Evolutionary conservation across 2,797 vertebrate species (phyloP).

Genomic region (Dipus sagitta): DNA sequence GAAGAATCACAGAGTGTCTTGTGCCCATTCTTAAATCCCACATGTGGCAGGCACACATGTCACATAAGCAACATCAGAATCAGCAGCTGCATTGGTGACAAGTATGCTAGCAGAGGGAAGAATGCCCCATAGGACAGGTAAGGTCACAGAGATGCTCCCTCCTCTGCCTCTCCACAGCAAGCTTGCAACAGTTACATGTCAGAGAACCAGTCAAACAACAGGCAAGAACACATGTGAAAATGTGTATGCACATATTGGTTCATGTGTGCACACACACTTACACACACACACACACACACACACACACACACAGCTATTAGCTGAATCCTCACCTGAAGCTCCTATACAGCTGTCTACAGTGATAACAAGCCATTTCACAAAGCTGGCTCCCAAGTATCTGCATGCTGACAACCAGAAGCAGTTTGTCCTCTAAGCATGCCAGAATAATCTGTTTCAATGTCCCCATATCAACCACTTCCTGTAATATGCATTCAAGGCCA

Average conservation of each 20-base stretch:
- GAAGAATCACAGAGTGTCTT: constrained; percentile 44
- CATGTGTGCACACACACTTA: too few relatives aligned
- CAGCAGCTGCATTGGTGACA: neutral
- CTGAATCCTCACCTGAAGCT: neutral
- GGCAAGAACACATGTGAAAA: too few relatives aligned
- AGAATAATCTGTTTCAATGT: neutral
- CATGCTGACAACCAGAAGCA: neutral
- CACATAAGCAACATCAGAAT: neutral
- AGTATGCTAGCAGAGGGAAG: neutral
- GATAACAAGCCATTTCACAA: neutral
- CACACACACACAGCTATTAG: too few relatives aligned
- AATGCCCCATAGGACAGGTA: neutral
- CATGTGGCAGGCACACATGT: fast-evolving
- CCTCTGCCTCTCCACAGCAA: neutral
- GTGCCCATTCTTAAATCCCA: neutral
- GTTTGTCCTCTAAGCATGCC: neutral
- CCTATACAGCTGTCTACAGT: neutral
- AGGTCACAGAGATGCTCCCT: neutral
- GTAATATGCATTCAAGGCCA: neutral
- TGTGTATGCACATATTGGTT: too few relatives aligned
- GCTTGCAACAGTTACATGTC: neutral
- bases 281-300: too few relatives aligned
- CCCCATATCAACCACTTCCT: constrained; percentile 6
- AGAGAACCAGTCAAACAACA: neutral
- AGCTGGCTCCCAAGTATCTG: neutral